Conservation (phyloP, 92 coral and sea anemone species). For the Paramuricea clavata region DNA sequence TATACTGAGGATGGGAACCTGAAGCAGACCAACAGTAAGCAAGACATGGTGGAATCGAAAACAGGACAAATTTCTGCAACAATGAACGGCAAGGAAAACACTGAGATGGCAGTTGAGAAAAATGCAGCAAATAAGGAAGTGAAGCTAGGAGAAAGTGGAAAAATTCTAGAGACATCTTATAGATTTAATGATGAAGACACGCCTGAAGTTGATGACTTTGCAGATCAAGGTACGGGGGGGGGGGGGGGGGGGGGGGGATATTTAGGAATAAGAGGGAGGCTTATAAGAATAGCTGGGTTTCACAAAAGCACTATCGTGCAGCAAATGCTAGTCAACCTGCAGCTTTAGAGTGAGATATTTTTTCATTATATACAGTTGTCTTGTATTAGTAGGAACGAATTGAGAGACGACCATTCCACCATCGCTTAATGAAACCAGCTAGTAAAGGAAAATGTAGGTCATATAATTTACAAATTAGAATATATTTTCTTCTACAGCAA, state of each 20-base stretch:
- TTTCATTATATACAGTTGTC: too few relatives aligned
- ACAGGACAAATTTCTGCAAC: not conserved
- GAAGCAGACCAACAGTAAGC: not conserved
- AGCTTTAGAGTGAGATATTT: too few relatives aligned
- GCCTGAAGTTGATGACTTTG: not conserved
- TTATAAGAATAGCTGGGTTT: too few relatives aligned
- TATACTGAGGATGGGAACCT: not conserved
- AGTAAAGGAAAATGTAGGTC: too few relatives aligned
- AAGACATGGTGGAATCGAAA: too few relatives aligned
- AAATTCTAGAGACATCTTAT: not conserved
- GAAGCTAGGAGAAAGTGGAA: not conserved
- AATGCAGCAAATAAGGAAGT: not conserved
- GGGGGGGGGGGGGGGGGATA: not conserved
- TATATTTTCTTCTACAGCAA: not conserved
- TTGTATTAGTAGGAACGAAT: too few relatives aligned
- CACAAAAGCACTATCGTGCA: too few relatives aligned
- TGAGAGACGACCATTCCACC: too few relatives aligned
- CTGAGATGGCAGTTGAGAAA: not conserved
- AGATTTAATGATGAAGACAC: slow-evolving; percentile 7
- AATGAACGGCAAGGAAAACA: not conserved
- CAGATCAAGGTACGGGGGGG: not conserved
- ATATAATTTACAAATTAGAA: not conserved
- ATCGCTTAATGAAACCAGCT: too few relatives aligned
- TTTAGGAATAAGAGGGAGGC: not conserved
- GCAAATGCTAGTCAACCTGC: too few relatives aligned